Evolutionary conservation across 2,113 vertebrate genomes (phyloP).

Genomic region (Anhinga rufa): DNA sequence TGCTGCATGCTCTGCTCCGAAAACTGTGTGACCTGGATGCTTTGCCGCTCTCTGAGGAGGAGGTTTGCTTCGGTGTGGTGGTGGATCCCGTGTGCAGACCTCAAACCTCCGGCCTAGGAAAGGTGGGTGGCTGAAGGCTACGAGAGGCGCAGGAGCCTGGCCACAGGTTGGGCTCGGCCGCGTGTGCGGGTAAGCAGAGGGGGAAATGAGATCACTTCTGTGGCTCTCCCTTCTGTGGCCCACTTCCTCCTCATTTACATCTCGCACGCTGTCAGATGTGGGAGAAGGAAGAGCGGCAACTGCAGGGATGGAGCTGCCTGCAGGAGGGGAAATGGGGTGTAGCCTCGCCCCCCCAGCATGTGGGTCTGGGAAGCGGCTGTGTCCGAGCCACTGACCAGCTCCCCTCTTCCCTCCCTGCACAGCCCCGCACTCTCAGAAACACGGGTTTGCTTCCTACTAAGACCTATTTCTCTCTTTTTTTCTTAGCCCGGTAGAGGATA

Average conservation of each 20-base stretch:
- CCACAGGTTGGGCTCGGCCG: background rate
- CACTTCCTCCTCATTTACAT: background rate
- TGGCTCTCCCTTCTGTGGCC: background rate
- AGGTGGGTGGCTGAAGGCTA: rapidly evolving
- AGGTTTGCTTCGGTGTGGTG: rapidly evolving
- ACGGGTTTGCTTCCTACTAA: background rate
- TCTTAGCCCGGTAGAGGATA: background rate
- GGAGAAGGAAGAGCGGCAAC: background rate
- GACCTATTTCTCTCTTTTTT: background rate
- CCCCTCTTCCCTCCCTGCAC: background rate
- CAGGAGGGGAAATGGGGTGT: rapidly evolving
- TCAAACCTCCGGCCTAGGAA: background rate
- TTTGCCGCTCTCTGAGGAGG: rapidly evolving
- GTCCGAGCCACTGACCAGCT: background rate
- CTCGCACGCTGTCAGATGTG: background rate
- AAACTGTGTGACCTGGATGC: no score
- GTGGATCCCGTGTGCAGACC: background rate
- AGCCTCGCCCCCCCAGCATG: rapidly evolving
- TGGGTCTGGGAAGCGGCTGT: background rate
- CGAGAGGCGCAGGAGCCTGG: rapidly evolving
- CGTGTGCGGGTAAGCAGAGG: rapidly evolving
- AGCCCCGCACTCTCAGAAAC: background rate
- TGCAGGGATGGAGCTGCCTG: background rate
- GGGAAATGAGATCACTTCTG: background rate
- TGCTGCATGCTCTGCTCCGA: rapidly evolving